Conservation (phyloP, 1,140 invertebrate genomes). For the Cataglyphis hispanica region DNA sequence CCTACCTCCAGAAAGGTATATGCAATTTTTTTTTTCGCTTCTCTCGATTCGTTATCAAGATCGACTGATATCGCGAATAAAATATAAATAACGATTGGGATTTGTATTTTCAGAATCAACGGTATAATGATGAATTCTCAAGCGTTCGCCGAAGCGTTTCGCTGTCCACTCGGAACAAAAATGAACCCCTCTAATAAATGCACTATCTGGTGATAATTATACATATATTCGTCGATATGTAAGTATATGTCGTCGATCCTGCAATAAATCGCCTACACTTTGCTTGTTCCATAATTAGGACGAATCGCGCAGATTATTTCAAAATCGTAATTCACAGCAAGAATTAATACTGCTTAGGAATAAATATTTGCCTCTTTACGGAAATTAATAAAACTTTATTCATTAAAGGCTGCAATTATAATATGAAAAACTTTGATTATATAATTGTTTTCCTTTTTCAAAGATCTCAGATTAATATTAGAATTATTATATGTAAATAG, state of each 20-base stretch:
- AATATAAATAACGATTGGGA: background rate
- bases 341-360: background rate
- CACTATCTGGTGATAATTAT: slow-evolving; percentile 89
- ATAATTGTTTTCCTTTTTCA: background rate
- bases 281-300: slow-evolving; percentile 9
- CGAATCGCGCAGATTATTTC: background rate
- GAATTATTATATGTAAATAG: background rate
- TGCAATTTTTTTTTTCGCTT: background rate
- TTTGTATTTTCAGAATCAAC: slow-evolving; percentile 84
- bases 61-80: background rate
- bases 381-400: slow-evolving; percentile 4
- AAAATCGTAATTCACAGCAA: background rate
- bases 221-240: background rate
- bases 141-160: slow-evolving; percentile 90
- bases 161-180: slow-evolving; percentile 88
- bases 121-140: slow-evolving; percentile 89
- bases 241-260: background rate
- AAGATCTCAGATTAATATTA: background rate
- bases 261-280: background rate
- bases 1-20: slow-evolving; percentile 87
- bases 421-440: background rate
- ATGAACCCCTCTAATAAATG: slow-evolving; percentile 92
- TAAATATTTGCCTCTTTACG: background rate
- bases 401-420: background rate
- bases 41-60: background rate